Evolutionary conservation across 1,140 invertebrate species (phyloP), one percentile per base, ranked within the genome.

Genomic region (Nasonia longicornis): DNA sequence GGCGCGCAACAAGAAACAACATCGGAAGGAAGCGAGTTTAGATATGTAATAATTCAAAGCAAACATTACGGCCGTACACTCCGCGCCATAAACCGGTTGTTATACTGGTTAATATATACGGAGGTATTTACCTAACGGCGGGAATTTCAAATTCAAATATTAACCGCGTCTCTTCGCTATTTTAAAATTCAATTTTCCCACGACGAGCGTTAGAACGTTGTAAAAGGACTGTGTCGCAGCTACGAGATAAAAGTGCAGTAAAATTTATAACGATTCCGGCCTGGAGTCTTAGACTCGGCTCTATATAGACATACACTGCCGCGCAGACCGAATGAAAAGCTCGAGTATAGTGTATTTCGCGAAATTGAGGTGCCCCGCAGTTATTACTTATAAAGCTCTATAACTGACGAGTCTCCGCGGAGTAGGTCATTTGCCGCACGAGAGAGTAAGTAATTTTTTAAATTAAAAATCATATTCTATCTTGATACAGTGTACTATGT

Each of bases 151-250:
- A 58, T 58, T 58, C 52, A 58, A 58, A 58, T 58, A 58, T 58
- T 58, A 58, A 58, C 52, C 16, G 52, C 20, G 20, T 58, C 52
- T 58, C n/a, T n/a, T 20, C 52, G 3, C 52, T 58, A 58, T 58
- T 58, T 58, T 58, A 58, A 58, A 58, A 58, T 58, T 58, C 52
- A 58, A 58, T 58, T 58, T 58, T 58, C 52, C 52, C 52, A 58
- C 20, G 16, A 14, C 52, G 16, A 14, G 52, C 16, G 52, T 58
- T 58, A 58, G 52, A 58, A n/a, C 52, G 52, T 58, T 58, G 52
- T 58, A 58, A 58, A 58, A 58, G 20, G 16, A 20, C 52, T n/a
- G 52, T n/a, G 52, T 20, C 52, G 48, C 14, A 20, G 16, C 20
- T 1, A 58, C 20, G 52, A 58, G 52, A 58, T 58, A 58, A 58